Percentiles rank a stretch among this genome's conserved stretches.
These are phyloP conservation scores for Nephrotoma guestfalica DNA, from an alignment of 2,888 invertebrate genomes.

Conservation along the genomic window DNA sequence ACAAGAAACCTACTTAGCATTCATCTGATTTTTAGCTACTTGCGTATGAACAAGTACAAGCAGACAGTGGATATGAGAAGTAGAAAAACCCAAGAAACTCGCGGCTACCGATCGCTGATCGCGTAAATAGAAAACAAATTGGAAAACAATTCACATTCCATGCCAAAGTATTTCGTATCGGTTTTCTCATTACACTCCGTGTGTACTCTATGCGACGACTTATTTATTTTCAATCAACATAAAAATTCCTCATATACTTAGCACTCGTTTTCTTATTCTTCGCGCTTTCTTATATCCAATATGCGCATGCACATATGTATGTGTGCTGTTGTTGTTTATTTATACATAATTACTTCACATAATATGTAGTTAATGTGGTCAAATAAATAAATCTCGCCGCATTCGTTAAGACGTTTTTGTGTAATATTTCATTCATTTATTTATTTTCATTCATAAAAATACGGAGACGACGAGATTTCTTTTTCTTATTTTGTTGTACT, in stretches of 20 bases:
- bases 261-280: not conserved
- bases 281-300: not conserved
- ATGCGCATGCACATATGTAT: not conserved
- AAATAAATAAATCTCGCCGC: not conserved
- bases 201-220: not conserved
- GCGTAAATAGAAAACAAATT: no score
- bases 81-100: no score
- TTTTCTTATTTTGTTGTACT: not conserved
- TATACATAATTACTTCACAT: not conserved
- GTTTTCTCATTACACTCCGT: no score
- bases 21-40: no score
- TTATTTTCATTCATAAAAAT: slow-evolving; percentile 2
- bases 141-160: no score
- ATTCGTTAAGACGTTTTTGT: not conserved
- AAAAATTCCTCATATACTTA: not conserved
- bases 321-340: not conserved
- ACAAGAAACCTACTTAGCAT: no score
- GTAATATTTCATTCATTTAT: slow-evolving; percentile 2
- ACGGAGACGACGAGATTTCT: not conserved
- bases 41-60: no score
- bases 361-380: not conserved
- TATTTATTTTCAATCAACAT: not conserved
- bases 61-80: no score
- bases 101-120: no score
- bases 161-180: no score